These are phyloP conservation scores for Chymomyza amoena DNA, from an alignment of 2,888 invertebrate genomes.

Conservation along the genomic window DNA sequence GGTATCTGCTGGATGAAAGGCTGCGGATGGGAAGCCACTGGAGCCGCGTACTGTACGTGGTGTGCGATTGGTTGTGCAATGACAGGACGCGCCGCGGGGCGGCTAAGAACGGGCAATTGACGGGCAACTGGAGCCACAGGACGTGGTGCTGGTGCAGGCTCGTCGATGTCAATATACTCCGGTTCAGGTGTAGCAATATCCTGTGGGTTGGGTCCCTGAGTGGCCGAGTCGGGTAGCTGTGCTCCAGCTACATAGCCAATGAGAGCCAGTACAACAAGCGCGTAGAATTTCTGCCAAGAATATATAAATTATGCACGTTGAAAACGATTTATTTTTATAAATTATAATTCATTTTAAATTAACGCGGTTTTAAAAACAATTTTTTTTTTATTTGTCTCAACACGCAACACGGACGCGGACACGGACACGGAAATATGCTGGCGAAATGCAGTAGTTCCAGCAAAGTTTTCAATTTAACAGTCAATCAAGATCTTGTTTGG, in stretches of 20 bases:
- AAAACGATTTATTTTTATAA: not conserved
- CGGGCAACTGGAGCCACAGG: constrained; percentile 33
- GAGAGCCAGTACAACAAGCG: constrained; percentile 66
- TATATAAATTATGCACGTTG: not conserved
- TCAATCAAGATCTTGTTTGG: not conserved
- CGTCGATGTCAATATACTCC: constrained; percentile 78
- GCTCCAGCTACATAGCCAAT: constrained; percentile 68
- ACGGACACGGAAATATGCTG: too few relatives aligned
- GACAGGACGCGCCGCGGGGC: constrained; percentile 36
- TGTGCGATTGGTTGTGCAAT: constrained; percentile 48
- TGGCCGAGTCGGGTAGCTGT: constrained; percentile 75
- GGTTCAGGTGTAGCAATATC: constrained; percentile 78
- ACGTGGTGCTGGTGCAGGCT: constrained; percentile 57
- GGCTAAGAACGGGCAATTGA: constrained; percentile 15
- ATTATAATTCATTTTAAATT: not conserved
- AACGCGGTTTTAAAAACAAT: too few relatives aligned
- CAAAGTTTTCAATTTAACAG: not conserved
- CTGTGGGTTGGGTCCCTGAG: constrained; percentile 78
- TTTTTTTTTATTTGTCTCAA: too few relatives aligned
- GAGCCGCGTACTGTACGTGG: constrained; percentile 57
- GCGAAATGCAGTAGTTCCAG: too few relatives aligned
- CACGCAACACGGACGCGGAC: not conserved
- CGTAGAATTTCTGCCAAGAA: constrained; percentile 69
- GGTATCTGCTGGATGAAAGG: constrained; percentile 37
- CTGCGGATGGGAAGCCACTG: constrained; percentile 35